phyloP scores from a whole-genome alignment of 2,797 vertebrate genomes.

The Limosa lapponica region DNA sequence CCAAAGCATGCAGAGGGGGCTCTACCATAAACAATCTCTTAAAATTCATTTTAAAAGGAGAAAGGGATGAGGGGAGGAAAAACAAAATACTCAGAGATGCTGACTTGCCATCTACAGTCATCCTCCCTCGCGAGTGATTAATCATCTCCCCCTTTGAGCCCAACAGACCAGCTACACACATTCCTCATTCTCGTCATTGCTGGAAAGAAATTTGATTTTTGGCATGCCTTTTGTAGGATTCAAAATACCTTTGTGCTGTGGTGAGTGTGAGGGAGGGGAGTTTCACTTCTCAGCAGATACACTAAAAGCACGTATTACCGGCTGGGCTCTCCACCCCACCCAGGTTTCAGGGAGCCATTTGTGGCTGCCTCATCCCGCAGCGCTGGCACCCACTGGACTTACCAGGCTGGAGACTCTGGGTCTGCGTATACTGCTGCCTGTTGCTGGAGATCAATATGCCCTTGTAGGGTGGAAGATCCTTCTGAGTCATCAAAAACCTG shows the following conservation, averaged over 20 bases:
- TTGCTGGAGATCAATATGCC: not conserved
- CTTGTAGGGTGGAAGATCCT: not conserved
- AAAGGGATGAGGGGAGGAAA: slow-evolving; percentile 15
- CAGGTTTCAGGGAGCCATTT: not conserved
- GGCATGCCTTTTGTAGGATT: slow-evolving; percentile 25
- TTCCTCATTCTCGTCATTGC: slow-evolving; percentile 44
- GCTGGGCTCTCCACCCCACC: not conserved
- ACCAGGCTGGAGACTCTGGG: not conserved
- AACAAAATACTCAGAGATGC: slow-evolving; percentile 44
- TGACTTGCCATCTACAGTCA: slow-evolving; percentile 41
- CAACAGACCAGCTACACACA: slow-evolving; percentile 28
- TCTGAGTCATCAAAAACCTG: not conserved
- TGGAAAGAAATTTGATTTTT: slow-evolving; percentile 39
- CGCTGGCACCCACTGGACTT: not conserved
- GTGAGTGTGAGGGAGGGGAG: not conserved
- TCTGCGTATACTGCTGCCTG: not conserved
- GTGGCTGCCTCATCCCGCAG: not conserved
- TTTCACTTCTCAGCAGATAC: slow-evolving; percentile 22
- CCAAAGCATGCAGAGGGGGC: not conserved
- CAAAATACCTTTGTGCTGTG: slow-evolving; percentile 40
- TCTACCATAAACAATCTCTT: slow-evolving; percentile 8
- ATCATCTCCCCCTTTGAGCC: not conserved
- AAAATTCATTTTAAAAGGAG: slow-evolving; percentile 37
- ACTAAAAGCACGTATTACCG: not conserved
- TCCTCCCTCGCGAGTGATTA: slow-evolving; percentile 44